Percentiles rank a stretch among this genome's conserved stretches.
phyloP scores from a whole-genome alignment of 2,113 vertebrate species.

The Tragelaphus scriptus region DNA sequence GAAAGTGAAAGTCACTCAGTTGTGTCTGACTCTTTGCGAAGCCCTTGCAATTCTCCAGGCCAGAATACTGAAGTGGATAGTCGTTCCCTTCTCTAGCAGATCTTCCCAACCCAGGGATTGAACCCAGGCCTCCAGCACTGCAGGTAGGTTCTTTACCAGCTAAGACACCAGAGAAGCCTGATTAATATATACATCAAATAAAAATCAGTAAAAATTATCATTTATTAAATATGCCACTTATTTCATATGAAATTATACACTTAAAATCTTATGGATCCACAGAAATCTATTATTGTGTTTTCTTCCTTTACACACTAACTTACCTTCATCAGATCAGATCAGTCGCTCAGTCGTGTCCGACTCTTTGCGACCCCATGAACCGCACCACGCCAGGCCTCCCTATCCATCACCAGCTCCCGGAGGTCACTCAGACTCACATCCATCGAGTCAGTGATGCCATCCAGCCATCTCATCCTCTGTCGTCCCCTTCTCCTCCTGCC shows the following conservation, averaged over 20 bases:
- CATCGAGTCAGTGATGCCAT: too few relatives aligned
- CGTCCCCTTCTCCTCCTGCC: too few relatives aligned
- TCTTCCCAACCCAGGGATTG: background rate
- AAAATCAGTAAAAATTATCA: background rate
- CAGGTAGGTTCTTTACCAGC: background rate
- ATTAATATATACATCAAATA: background rate
- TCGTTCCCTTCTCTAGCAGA: background rate
- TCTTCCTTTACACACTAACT: background rate
- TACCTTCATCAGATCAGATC: too few relatives aligned
- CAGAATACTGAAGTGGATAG: background rate
- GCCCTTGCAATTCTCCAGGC: background rate
- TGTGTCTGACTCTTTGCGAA: background rate
- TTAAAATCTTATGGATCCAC: background rate
- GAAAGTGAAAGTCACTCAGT: background rate
- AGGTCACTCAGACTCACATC: too few relatives aligned
- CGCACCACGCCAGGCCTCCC: too few relatives aligned
- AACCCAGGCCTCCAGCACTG: background rate
- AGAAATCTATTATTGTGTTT: background rate
- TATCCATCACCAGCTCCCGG: too few relatives aligned
- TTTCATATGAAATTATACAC: background rate
- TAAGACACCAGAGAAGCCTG: background rate
- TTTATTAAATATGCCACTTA: background rate
- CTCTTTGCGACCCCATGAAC: too few relatives aligned
- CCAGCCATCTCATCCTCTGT: too few relatives aligned
- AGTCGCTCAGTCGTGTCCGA: too few relatives aligned